A percentile compares a stretch with the other conserved stretches of the same genome.
phyloP scores from a whole-genome alignment of 2,888 invertebrate species.

The Resseliella maxima region DNA sequence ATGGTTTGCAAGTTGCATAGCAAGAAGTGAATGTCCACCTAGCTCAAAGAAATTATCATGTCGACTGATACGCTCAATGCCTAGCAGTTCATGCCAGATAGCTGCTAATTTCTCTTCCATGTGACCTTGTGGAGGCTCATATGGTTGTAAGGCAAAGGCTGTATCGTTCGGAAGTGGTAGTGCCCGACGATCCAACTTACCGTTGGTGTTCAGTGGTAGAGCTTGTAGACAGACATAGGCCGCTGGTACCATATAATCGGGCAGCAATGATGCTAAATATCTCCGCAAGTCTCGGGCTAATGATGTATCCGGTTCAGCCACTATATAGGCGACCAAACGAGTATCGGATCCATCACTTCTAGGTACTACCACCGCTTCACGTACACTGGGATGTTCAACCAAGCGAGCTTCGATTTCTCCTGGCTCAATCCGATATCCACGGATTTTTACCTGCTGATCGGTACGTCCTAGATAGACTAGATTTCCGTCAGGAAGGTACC shows the following conservation, averaged over 20 bases:
- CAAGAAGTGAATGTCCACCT: background rate
- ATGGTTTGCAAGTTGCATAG: background rate
- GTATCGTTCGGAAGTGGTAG: background rate
- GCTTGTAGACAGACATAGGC: background rate
- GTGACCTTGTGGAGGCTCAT: background rate
- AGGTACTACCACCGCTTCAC: background rate
- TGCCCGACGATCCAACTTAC: background rate
- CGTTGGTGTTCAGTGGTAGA: no score
- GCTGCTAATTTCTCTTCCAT: background rate
- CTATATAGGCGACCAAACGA: background rate
- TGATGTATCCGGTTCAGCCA: background rate
- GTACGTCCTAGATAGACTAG: conserved; percentile 1
- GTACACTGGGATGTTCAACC: background rate
- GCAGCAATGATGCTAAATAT: background rate
- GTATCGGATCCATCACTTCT: background rate
- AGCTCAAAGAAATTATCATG: background rate
- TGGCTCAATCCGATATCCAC: background rate
- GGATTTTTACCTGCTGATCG: conserved; percentile 14
- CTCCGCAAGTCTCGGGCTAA: background rate
- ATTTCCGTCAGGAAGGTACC: background rate
- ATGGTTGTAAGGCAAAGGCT: background rate
- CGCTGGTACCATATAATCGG: background rate
- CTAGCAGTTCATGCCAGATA: background rate
- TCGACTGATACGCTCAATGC: background rate
- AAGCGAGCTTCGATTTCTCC: conserved; percentile 1